Base-by-base conservation (phyloP, 2,888 invertebrate species). In the Geotrupes spiniger region DNA sequence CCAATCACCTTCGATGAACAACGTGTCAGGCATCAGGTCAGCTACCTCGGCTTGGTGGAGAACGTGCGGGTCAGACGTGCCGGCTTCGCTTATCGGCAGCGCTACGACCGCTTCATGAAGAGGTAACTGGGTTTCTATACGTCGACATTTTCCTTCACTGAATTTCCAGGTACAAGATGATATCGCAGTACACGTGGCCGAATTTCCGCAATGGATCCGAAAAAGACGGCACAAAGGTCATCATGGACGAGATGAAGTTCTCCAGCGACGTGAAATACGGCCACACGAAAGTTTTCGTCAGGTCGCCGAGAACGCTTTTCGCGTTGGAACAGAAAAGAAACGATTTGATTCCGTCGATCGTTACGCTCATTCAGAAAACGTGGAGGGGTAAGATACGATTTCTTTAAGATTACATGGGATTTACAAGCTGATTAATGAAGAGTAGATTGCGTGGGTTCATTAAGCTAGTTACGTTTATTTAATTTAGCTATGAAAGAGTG, bases 141-240 rank as follows among this genome's bases (percentile, higher is more conserved):
- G 1, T 15, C 6, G 8, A 14, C 33, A 2, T 2, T 33, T 33
- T 11, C 6, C 11, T 33, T 33, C 8, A 33, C 4, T 4, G 8
- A 4, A n/a, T 11, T 3, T 9, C 1, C 57, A 85, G 96, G 51
- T 98, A 98, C 80, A 98, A 98, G 79, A 93, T 97, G 91, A 87
- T 96, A 59, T 92, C 90, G 0, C 87, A 89, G 67, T 88, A 87
- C 73, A 98, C 97, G 2, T 98, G 98, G 98, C 98, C 98, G 26
- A 96, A 94, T 76, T 97, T 88, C 78, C 83, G 86, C 49, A 83
- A 85, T 2, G 85, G 84, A 42, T 77, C 74, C 42, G 87, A 88
- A 58, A 82, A 82, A 64, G 92, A 95, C 54, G 96, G 93, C 1
- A 91, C 91, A 2, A 79, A 84, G 66, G 87, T 88, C 52, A 82